Percentiles rank a stretch among this genome's conserved stretches.
Conservation (phyloP, 1,140 invertebrate genomes). For the Heliconius himera region DNA sequence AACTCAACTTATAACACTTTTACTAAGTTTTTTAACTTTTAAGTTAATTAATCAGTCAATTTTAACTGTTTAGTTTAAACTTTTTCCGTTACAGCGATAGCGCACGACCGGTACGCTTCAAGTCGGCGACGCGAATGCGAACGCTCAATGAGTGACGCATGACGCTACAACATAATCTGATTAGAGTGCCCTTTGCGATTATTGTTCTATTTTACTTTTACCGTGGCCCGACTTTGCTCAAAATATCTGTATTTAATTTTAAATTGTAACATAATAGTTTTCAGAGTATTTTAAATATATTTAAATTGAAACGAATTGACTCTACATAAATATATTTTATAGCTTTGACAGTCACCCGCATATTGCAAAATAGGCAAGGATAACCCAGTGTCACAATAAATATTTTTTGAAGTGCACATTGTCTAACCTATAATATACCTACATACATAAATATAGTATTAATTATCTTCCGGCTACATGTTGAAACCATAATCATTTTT, state of each 20-base stretch:
- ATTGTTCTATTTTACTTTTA: slow-evolving; percentile 49
- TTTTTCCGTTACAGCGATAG: slow-evolving; percentile 48
- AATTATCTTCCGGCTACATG: too few relatives aligned
- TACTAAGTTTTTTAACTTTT: not conserved
- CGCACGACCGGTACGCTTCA: slow-evolving; percentile 56
- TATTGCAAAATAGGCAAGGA: not conserved
- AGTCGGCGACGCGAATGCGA: slow-evolving; percentile 64
- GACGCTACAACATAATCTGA: slow-evolving; percentile 64
- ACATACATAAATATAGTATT: too few relatives aligned
- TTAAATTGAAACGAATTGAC: not conserved
- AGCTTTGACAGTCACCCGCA: not conserved
- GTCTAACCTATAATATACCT: too few relatives aligned
- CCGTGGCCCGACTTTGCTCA: not conserved
- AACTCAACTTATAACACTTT: slow-evolving; percentile 5
- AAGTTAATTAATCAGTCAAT: not conserved
- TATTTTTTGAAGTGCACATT: not conserved
- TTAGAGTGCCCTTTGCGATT: slow-evolving; percentile 63
- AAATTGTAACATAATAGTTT: not conserved
- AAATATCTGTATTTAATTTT: not conserved
- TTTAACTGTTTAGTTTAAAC: slow-evolving; percentile 47
- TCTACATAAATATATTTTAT: not conserved
- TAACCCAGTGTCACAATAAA: not conserved
- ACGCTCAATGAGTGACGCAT: slow-evolving; percentile 50
- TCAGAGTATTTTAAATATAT: not conserved
- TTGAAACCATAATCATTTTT: too few relatives aligned